Percentiles rank a stretch among this genome's conserved stretches.
phyloP scores from a whole-genome alignment of 2,113 vertebrate genomes.

The Salvator merianae region DNA sequence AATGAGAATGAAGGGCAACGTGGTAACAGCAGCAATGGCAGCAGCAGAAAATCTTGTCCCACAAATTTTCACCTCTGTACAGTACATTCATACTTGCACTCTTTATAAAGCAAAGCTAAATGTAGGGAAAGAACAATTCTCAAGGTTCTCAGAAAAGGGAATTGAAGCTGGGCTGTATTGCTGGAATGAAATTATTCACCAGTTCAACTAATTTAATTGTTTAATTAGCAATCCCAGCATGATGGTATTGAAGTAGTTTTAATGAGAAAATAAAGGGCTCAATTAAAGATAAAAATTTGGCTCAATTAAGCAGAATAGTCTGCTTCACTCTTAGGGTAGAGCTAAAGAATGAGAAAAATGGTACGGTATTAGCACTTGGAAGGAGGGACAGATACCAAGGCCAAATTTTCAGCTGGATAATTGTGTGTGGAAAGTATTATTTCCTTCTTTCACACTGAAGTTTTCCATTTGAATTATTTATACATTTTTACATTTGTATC shows the following conservation, averaged over 20 bases:
- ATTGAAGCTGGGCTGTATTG: constrained; percentile 52
- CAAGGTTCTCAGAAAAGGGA: constrained; percentile 40
- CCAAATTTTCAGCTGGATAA: not conserved
- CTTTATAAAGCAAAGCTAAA: constrained; percentile 46
- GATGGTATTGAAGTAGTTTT: constrained; percentile 34
- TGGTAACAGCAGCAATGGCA: not conserved
- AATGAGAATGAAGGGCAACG: not conserved
- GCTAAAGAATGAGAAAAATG: not conserved
- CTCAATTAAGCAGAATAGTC: constrained; percentile 3
- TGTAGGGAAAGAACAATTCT: constrained; percentile 56
- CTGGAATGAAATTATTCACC: constrained; percentile 59
- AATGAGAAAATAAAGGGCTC: constrained; percentile 55
- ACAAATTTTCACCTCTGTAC: constrained; percentile 29
- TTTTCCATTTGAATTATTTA: too few relatives aligned
- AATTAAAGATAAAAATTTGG: constrained; percentile 26
- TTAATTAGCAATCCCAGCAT: constrained; percentile 56
- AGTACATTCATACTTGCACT: constrained; percentile 35
- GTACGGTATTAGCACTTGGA: not conserved
- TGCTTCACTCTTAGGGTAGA: constrained; percentile 5
- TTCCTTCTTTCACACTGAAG: too few relatives aligned
- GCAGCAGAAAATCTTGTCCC: not conserved
- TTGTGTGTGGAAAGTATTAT: too few relatives aligned
- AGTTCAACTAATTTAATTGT: constrained; percentile 57
- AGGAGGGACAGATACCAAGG: not conserved
- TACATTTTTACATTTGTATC: too few relatives aligned